Evolutionary conservation across 2,888 invertebrate species (phyloP), one percentile per base, ranked within the genome.

Genomic region (Fragum fragum): DNA sequence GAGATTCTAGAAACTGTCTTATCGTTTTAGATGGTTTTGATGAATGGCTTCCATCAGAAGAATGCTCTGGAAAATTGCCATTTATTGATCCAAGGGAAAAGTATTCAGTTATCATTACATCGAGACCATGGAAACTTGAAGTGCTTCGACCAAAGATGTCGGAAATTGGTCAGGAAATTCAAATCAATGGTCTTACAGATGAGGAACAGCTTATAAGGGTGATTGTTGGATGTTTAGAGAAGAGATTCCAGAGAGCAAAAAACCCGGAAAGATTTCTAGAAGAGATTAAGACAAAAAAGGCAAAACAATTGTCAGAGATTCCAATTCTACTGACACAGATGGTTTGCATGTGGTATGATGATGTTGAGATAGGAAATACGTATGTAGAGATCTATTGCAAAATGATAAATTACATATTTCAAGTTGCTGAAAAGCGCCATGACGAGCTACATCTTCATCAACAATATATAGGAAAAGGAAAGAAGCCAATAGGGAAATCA

Each of bases 331-430:
- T 69, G 18, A 76, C 52, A 63, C 76, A 76, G 9, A 39, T 76
- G 28, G 57, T 76, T 28, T 70, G 69, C 23, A 47, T 76, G 26
- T 76, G 76, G 76, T 61, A 70, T 28, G 69, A 69, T 26, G 70
- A 29, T 16, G 55, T 29, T 11, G 55, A 53, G 18, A 52, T 57
- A 9, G 75, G 68, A 39, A 23, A 66, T 1, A 68, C 68, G n/a
- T 28, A 36, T 14, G 66, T 52, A 23, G 39, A 75, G 23, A 75
- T 68, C 18, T 75, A 75, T 23, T 32, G 55, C 23, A 75, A 68
- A 18, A 75, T 75, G 68, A 32, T 75, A 1, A 66, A 75, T 16
- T 53, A 68, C n/a, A 28, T 75, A 29, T 68, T 75, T 39, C 57
- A 57, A 26, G 57, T 57, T 21, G 9, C 57, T 26, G 21, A 26